phyloP scores from a whole-genome alignment of 2,888 invertebrate genomes.

The Eledona agricola region DNA sequence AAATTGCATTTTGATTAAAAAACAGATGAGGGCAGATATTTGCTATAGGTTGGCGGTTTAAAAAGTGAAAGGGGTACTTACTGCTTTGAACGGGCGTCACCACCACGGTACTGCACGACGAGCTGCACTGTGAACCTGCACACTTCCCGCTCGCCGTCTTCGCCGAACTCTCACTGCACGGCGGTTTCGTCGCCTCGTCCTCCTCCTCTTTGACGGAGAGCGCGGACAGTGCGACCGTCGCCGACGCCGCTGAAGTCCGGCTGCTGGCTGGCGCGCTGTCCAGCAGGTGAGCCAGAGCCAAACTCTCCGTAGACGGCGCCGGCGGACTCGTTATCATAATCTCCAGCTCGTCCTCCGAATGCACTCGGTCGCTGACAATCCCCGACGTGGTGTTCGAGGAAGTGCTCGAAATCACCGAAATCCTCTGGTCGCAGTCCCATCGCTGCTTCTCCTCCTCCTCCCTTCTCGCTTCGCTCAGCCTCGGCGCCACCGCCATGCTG shows the following conservation, averaged over 20 bases:
- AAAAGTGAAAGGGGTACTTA: constrained; percentile 47
- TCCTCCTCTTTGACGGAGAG: constrained; percentile 59
- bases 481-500: constrained; percentile 89
- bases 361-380: constrained; percentile 94
- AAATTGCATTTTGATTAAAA: too few relatives aligned
- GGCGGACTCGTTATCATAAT: constrained; percentile 81
- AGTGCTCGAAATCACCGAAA: constrained; percentile 77
- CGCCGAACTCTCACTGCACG: constrained; percentile 66
- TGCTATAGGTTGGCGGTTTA: too few relatives aligned
- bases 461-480: constrained; percentile 82
- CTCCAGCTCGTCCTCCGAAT: constrained; percentile 93
- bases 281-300: constrained; percentile 80
- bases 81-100: constrained; percentile 67
- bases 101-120: constrained; percentile 88
- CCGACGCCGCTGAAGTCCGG: constrained; percentile 66
- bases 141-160: constrained; percentile 69
- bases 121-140: constrained; percentile 84
- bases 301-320: constrained; percentile 86
- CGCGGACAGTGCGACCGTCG: constrained; percentile 62
- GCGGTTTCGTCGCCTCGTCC: constrained; percentile 55
- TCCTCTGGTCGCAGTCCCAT: constrained; percentile 61
- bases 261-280: constrained; percentile 71
- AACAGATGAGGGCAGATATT: too few relatives aligned
- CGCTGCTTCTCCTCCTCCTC: constrained; percentile 78
- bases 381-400: constrained; percentile 98